Evolutionary conservation across 1,140 invertebrate species (phyloP), one percentile per base, ranked within the genome.

Genomic region (Lasioglossum albipes): DNA sequence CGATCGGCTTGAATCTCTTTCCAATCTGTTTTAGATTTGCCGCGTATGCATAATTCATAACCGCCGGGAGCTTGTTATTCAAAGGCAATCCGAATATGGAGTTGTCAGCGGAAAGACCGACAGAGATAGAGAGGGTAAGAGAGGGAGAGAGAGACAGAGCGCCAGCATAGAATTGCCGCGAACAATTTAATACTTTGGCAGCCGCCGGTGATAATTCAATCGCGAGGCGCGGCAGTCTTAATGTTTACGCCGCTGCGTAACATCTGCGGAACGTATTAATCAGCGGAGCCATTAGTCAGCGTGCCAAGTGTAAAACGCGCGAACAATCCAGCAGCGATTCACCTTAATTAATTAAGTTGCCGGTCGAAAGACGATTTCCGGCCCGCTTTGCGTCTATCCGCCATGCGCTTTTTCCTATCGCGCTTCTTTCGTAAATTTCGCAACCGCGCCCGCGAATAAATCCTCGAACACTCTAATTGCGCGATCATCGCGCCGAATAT

Each of bases 271-370:
- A 65, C 16, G 82, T 83, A 83, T 83, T 83, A 83, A 83, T 83
- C 82, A 81, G 61, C 36, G 57, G 61, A 18, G 54, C 82, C 72
- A 83, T 83, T 83, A 83, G 72, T 83, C 78, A 83, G 36, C 59
- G 70, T 67, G 73, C 61, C 78, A 73, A 72, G 82, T 49, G 79
- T 71, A 81, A 81, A 81, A 76, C 79, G 82, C 54, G 79, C 65
- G 59, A 71, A 69, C 82, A 73, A 83, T 83, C 72, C 67, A 7
- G 45, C 36, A 57, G 22, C 68, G 78, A 76, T 81, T 61, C 82
- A 41, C 78, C 67, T 83, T 83, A 83, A 83, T 83, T 83, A 83
- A 83, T 83, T 81, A 75, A 83, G 82, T 81, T 71, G 31, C 72
- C 31, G 16, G 13, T 9, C 66, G 22, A 12, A 31, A 41, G 62